Conservation (phyloP, 2,888 invertebrate genomes). For the Caenorhabditis parvicauda region DNA sequence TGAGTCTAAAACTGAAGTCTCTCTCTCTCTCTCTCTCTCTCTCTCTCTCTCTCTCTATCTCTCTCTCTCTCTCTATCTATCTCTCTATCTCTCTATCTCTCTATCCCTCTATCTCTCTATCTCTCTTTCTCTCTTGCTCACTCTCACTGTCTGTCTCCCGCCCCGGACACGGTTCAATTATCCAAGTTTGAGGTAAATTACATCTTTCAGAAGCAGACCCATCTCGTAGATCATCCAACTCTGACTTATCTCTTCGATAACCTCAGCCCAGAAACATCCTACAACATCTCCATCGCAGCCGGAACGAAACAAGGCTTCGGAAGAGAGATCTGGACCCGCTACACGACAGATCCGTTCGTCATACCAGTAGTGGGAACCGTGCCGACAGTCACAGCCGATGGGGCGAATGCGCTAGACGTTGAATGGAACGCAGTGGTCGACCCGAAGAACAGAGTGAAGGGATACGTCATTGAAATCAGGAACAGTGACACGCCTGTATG, state of each 20-base stretch:
- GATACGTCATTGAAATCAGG: conserved; percentile 59
- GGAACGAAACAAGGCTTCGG: conserved; percentile 59
- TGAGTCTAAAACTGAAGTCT: too few relatives aligned
- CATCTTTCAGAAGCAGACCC: conserved; percentile 20
- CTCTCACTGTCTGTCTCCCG: too few relatives aligned
- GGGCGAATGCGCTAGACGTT: conserved; percentile 55
- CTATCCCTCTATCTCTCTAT: too few relatives aligned
- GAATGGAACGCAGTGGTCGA: conserved; percentile 60
- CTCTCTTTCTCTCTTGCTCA: too few relatives aligned
- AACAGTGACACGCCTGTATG: conserved; percentile 54
- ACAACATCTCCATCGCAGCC: conserved; percentile 59
- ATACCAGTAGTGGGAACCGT: conserved; percentile 53
- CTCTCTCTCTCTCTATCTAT: too few relatives aligned
- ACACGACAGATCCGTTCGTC: conserved; percentile 59
- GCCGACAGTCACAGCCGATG: conserved; percentile 54
- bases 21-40: too few relatives aligned
- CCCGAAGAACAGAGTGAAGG: conserved; percentile 54
- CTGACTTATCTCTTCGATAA: conserved; percentile 54
- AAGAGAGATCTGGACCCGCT: conserved; percentile 57
- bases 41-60: too few relatives aligned
- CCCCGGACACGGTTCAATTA: too few relatives aligned
- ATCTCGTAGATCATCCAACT: conserved; percentile 55
- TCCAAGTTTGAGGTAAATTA: neutral
- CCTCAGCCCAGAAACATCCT: conserved; percentile 60
- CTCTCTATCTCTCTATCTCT: too few relatives aligned